Evolutionary conservation across 2,113 vertebrate genomes (phyloP).

Genomic region (Rousettus leschenaultii): DNA sequence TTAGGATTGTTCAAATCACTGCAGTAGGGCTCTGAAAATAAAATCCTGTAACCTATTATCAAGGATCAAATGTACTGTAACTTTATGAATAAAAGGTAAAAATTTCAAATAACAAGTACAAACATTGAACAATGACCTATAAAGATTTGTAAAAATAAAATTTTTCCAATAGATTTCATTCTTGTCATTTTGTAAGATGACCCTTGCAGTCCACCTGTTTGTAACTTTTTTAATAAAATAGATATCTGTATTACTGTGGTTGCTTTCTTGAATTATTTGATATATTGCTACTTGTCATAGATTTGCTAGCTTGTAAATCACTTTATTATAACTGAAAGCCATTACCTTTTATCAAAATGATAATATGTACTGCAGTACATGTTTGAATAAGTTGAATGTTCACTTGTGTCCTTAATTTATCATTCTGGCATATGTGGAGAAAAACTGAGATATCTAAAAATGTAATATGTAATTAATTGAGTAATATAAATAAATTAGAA

Average conservation of each 20-base stretch:
- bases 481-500: constrained; percentile 16
- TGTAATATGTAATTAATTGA: constrained; percentile 27
- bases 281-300: constrained; percentile 23
- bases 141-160: constrained; percentile 84
- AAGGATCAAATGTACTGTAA: constrained; percentile 85
- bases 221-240: constrained; percentile 90
- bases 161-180: constrained; percentile 84
- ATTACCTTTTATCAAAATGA: constrained; percentile 23
- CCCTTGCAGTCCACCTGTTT: constrained; percentile 86
- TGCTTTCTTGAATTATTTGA: constrained; percentile 65
- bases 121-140: constrained; percentile 82
- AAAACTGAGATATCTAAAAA: constrained; percentile 12
- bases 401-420: neutral
- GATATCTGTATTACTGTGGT: constrained; percentile 86
- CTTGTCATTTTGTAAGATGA: constrained; percentile 88
- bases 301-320: constrained; percentile 11
- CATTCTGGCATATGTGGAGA: neutral
- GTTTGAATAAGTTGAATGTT: constrained; percentile 21
- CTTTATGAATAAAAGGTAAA: constrained; percentile 81
- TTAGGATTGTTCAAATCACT: constrained; percentile 85
- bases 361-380: neutral
- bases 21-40: constrained; percentile 83
- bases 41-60: constrained; percentile 79
- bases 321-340: neutral
- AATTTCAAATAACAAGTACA: constrained; percentile 83